These are phyloP conservation scores for Phrynosoma blainvillii DNA, from an alignment of 2,113 vertebrate species.

Conservation along the genomic window DNA sequence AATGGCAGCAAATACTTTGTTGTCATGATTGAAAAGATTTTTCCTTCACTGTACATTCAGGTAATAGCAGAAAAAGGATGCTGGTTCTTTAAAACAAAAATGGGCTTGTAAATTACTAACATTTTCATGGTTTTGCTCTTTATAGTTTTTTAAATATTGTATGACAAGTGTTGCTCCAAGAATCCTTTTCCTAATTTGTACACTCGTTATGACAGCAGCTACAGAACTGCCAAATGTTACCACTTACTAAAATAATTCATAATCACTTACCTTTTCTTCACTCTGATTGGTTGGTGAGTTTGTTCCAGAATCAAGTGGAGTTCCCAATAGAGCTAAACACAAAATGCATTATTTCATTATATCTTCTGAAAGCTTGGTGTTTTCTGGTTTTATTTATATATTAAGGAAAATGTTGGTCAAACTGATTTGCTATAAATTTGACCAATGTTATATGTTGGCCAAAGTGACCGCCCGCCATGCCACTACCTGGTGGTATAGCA, in stretches of 20 bases:
- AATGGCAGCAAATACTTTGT: background rate
- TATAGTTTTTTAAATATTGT: background rate
- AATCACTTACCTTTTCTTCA: background rate
- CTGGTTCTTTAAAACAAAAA: background rate
- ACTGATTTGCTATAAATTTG: no score
- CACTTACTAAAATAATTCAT: background rate
- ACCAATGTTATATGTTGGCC: no score
- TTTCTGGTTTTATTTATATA: background rate
- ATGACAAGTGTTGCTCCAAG: background rate
- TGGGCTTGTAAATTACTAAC: background rate
- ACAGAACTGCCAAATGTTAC: background rate
- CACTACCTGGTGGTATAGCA: no score
- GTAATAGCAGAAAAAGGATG: background rate
- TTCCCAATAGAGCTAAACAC: background rate
- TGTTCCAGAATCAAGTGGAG: background rate
- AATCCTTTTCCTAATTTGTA: background rate
- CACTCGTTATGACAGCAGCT: background rate
- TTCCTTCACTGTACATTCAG: background rate
- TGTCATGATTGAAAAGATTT: background rate
- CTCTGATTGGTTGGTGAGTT: background rate
- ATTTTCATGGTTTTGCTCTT: no score
- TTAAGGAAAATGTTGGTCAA: no score
- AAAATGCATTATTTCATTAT: constrained; percentile 14
- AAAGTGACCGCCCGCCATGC: no score
- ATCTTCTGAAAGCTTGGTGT: background rate